A percentile compares a stretch with the other conserved stretches of the same genome.
These are phyloP conservation scores for Eubasilissa splendida DNA, from an alignment of 2,888 invertebrate species.

Conservation along the genomic window DNA sequence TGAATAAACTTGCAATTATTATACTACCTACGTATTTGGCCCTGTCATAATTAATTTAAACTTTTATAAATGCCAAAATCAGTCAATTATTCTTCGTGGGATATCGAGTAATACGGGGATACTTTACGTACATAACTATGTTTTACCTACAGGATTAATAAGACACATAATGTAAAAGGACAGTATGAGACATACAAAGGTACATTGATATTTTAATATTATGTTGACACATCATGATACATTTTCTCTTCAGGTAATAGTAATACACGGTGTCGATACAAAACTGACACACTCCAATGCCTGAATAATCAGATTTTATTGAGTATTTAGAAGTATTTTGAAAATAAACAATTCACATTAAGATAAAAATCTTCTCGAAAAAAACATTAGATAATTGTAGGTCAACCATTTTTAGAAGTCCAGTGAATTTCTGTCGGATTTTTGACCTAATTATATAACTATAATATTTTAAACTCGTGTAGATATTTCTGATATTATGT, in stretches of 20 bases:
- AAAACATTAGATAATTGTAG: no score
- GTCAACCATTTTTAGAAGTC: no score
- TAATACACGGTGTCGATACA: neutral
- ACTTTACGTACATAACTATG: neutral
- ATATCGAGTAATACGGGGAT: constrained; percentile 13
- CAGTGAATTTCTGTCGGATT: no score
- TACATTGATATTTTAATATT: constrained; percentile 25
- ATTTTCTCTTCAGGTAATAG: constrained; percentile 1
- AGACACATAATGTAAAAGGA: constrained; percentile 34
- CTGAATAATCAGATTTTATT: neutral
- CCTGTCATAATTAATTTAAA: neutral
- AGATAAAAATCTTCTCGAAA: neutral
- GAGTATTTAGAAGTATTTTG: constrained; percentile 2
- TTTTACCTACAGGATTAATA: constrained; percentile 30
- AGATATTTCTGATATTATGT: no score
- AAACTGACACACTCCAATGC: no score
- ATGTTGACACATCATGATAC: neutral
- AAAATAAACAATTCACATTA: constrained; percentile 6
- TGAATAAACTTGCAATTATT: neutral
- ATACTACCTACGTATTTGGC: neutral
- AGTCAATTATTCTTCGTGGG: constrained; percentile 8
- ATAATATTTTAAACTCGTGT: no score
- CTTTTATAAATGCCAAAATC: constrained; percentile 11
- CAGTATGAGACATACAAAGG: constrained; percentile 27
- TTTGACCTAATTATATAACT: no score